Evolutionary conservation across 2,797 vertebrate species (phyloP).

Genomic region (Microcaecilia unicolor): DNA sequence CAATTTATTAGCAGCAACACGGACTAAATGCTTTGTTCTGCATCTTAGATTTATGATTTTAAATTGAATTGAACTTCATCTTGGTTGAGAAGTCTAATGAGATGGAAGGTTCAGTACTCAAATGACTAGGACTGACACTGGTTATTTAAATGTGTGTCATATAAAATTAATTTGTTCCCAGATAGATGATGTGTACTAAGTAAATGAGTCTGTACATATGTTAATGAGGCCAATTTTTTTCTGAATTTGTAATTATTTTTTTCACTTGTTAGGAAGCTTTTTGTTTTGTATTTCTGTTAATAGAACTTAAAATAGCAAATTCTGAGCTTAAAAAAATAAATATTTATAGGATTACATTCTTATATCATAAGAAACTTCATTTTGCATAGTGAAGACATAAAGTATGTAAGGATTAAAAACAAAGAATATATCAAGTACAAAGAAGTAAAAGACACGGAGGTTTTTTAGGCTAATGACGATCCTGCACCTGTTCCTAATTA

Average conservation of each 20-base stretch:
- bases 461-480: too few relatives aligned
- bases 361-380: slow-evolving; percentile 35
- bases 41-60: slow-evolving; percentile 40
- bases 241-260: slow-evolving; percentile 82
- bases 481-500: too few relatives aligned
- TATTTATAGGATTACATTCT: slow-evolving; percentile 67
- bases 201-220: slow-evolving; percentile 74
- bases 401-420: too few relatives aligned
- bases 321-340: slow-evolving; percentile 61
- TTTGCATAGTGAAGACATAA: too few relatives aligned
- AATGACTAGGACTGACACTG: slow-evolving; percentile 42
- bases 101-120: slow-evolving; percentile 41
- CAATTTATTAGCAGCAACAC: slow-evolving; percentile 46
- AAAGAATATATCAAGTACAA: too few relatives aligned
- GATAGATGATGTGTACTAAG: slow-evolving; percentile 62
- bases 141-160: slow-evolving; percentile 62
- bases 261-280: slow-evolving; percentile 65
- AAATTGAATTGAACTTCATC: slow-evolving; percentile 23
- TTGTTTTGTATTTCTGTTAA: slow-evolving; percentile 71
- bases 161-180: slow-evolving; percentile 50
- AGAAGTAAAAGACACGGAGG: too few relatives aligned
- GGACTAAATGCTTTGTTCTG: slow-evolving; percentile 52
- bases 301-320: slow-evolving; percentile 58
- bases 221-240: slow-evolving; percentile 71
- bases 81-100: slow-evolving; percentile 36